Base-by-base conservation (phyloP, 1,140 invertebrate species). In the Drosophila malerkotliana region DNA sequence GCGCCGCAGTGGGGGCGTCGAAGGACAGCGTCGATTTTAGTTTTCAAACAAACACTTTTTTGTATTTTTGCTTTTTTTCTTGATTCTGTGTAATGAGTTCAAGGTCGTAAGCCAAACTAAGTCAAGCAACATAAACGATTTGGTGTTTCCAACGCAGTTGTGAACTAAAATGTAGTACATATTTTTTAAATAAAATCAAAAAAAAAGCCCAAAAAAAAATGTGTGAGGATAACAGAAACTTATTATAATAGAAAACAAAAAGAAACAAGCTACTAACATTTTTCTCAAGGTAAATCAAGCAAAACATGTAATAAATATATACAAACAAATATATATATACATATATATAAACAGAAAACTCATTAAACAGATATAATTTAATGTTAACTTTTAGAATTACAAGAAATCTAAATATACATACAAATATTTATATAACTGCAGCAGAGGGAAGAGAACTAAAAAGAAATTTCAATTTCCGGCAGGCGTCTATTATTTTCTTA, bases 111-210 rank as follows among this genome's bases (percentile, higher is more conserved):
- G 83, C 67, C 75, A 83, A 88, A 82, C 82, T 82, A 88, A 85
- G 82, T 87, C 82, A 88, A 76, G 79, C 66, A 88, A 77, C 72
- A 69, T 79, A 54, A 81, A 73, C 68, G 76, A 83, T 88, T 88
- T 89, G 83, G 83, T 79, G 84, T 88, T 88, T 87, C 83, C 83
- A 88, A 88, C 79, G 68, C 83, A 88, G 83, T 87, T 87, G 83
- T 87, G 79, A 88, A 87, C 75, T 88, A 88, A 88, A 87, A 79
- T 77, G 59, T 88, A 88, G 84, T 79, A 83, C 83, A 89, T 88
- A 88, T 79, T 88, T 87, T 88, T 79, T 77, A 76, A 73, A 82
- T 74, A 76, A 81, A 85, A 67, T 67, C 60, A 69, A 63, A 37
- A 2, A 37, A 62, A 61, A 78, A 75, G 28, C 62, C 66, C 52